Base-by-base conservation (phyloP, 1,140 invertebrate species). In the Aricia agestis region DNA sequence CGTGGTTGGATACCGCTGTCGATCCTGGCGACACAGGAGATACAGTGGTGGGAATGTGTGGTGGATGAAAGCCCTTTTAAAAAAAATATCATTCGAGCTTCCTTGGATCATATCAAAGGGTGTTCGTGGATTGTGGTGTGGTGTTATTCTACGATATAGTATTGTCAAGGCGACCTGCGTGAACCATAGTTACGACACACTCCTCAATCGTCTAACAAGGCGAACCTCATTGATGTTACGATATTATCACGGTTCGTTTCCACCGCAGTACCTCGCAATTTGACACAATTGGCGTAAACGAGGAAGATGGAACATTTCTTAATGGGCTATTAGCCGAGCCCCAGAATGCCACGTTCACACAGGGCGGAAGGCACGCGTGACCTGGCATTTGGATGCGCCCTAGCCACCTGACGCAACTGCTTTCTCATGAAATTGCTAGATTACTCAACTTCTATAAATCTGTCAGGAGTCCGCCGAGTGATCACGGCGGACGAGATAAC, bases 361-460 rank as follows among this genome's bases (percentile, higher is more conserved):
- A 77, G 74, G 79, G 77, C 83, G 82, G 79, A 83, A 83, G 83
- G 70, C 82, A 82, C 81, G 82, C 78, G 77, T 78, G 82, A 80
- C 82, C 81, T 77, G 83, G 71, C 83, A 85, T 84, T 85, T 74
- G 78, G 83, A 85, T 83, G 83, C 76, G 81, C 82, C 72, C 69
- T 73, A 72, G 66, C 67, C 73, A 78, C 75, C 77, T 82, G 80
- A 85, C 74, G 82, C 76, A 85, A 83, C 73, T 77, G 67, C 71
- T 75, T 76, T 73, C 71, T 68, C 74, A 52, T 74, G 67, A 77
- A 74, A 78, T 72, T 72, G 72, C 72, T 68, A 45, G 59, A 75
- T 77, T 75, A 75, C 76, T 72, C 69, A 75, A 75, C 71, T 71
- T 67, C 74, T 69, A 75, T 77, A 75, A 74, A 76, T 72, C 70